phyloP scores from a whole-genome alignment of 2,888 invertebrate species.

The Atrina japonica region DNA sequence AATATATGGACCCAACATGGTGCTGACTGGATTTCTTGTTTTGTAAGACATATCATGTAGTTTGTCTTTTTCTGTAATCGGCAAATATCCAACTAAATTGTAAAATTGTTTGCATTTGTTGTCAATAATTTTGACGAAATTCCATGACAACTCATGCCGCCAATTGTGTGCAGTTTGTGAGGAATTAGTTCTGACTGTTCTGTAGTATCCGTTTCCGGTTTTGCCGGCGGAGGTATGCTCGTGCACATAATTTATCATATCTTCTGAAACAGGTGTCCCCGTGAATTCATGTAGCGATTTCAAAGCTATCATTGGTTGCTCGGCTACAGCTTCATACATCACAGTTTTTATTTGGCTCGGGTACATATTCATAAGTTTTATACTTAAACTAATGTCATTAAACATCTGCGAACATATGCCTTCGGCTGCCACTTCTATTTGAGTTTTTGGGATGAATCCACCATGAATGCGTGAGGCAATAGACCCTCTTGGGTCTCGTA shows the following conservation, averaged over 20 bases:
- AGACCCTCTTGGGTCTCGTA: constrained; percentile 49
- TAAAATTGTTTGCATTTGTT: constrained; percentile 22
- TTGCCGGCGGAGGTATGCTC: constrained; percentile 29
- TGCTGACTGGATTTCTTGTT: constrained; percentile 2
- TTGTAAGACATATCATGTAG: constrained; percentile 14
- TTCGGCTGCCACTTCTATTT: constrained; percentile 13
- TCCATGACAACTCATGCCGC: constrained; percentile 25
- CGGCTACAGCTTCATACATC: constrained; percentile 38
- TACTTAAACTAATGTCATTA: constrained; percentile 11
- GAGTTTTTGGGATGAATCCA: constrained; percentile 10
- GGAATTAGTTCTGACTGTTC: constrained; percentile 29
- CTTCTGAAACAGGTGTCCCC: constrained; percentile 15
- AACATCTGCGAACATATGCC: constrained; percentile 20
- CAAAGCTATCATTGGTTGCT: constrained; percentile 29
- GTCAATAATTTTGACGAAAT: constrained; percentile 26
- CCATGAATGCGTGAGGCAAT: constrained; percentile 38
- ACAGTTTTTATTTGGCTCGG: constrained; percentile 32
- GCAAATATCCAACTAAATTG: constrained; percentile 21
- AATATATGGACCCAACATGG: no score
- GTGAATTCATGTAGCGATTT: constrained; percentile 27
- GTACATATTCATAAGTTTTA: constrained; percentile 20
- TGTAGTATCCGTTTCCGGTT: constrained; percentile 26
- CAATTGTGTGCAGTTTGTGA: constrained; percentile 25
- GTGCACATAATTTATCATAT: constrained; percentile 25
- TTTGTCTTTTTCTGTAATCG: constrained; percentile 5